Evolutionary conservation across 2,113 vertebrate genomes (phyloP).

Genomic region (Hylia prasina): DNA sequence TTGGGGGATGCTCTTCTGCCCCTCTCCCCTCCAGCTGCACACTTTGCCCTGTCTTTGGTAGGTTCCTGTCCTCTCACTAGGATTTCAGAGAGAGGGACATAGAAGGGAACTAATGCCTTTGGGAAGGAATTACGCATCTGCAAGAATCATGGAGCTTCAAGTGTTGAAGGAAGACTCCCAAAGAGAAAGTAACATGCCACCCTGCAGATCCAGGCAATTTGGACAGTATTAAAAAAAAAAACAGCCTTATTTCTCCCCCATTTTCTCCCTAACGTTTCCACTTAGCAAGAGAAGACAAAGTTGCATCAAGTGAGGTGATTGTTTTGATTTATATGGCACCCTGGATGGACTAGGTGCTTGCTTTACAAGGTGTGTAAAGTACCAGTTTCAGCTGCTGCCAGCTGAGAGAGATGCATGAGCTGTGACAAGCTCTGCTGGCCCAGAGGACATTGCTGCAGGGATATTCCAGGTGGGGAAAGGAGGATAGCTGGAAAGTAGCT

Average conservation of each 20-base stretch:
- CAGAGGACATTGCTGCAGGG: background rate
- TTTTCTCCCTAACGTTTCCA: background rate
- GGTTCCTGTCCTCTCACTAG: background rate
- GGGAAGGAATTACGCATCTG: background rate
- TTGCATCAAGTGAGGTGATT: background rate
- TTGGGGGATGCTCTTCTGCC: background rate
- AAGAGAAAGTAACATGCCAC: accelerated
- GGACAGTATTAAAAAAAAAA: no score
- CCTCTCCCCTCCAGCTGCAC: background rate
- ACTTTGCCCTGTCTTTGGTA: background rate
- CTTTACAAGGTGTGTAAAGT: background rate
- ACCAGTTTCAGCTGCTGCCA: background rate
- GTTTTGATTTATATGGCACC: background rate
- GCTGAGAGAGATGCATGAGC: background rate
- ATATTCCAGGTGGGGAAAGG: background rate
- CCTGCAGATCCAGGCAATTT: background rate
- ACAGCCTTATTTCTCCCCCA: background rate
- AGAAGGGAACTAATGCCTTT: background rate
- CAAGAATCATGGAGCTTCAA: background rate
- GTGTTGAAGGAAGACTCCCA: background rate
- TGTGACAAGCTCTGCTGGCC: background rate
- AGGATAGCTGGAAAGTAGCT: background rate
- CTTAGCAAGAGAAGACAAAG: background rate
- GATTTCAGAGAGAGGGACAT: background rate
- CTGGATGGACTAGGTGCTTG: background rate